phyloP scores from a whole-genome alignment of 2,797 vertebrate species.

The Taeniopygia guttata region DNA sequence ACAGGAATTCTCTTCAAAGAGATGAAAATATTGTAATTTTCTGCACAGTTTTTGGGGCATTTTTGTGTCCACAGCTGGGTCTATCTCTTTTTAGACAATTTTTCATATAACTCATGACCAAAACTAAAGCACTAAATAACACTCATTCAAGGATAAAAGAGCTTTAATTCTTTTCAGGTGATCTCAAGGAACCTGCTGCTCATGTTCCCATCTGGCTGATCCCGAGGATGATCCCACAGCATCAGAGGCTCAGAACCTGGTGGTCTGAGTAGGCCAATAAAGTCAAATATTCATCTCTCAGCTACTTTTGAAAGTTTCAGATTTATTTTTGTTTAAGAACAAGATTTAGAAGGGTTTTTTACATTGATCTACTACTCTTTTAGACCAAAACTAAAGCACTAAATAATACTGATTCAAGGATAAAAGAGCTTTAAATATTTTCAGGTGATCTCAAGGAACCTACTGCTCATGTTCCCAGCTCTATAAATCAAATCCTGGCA shows the following conservation, averaged over 20 bases:
- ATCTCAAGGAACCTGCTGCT: not conserved
- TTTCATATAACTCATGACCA: not conserved
- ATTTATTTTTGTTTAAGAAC: slow-evolving; percentile 9
- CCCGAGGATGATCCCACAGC: not conserved
- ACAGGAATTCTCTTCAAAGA: not conserved
- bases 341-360: not conserved
- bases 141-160: not conserved
- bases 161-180: not conserved
- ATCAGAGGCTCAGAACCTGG: not conserved
- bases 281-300: not conserved
- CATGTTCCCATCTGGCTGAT: not conserved
- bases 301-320: not conserved
- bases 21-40: not conserved
- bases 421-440: not conserved
- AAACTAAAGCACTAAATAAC: not conserved
- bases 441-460: not conserved
- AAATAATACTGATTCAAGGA: not conserved
- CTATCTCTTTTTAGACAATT: not conserved
- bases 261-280: not conserved
- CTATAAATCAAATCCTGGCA: not conserved
- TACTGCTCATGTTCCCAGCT: not conserved
- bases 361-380: not conserved
- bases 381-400: not conserved
- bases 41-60: not conserved
- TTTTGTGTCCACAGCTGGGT: not conserved